phyloP scores from a whole-genome alignment of 2,113 vertebrate species.

The Pristiophorus japonicus region DNA sequence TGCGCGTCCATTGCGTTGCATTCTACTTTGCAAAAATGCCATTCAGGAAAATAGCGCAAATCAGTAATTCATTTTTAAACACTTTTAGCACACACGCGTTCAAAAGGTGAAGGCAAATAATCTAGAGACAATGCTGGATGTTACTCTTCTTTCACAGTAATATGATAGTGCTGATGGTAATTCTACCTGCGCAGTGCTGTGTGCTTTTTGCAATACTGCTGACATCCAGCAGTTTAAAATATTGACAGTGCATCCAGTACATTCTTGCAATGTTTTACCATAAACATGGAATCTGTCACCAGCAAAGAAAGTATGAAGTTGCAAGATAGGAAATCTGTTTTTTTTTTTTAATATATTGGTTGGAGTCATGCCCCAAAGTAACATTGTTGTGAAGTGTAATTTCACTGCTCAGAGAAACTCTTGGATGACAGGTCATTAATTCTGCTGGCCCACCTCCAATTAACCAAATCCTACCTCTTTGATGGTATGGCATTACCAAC shows the following conservation, averaged over 20 bases:
- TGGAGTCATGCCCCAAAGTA: not conserved
- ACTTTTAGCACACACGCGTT: not conserved
- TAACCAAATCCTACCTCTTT: not conserved
- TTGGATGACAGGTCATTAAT: not conserved
- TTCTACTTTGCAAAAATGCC: not conserved
- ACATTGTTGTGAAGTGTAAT: not conserved
- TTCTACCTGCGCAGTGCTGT: not conserved
- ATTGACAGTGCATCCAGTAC: not conserved
- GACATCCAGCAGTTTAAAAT: not conserved
- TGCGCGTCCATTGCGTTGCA: constrained; percentile 10
- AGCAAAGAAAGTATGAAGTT: not conserved
- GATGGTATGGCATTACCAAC: not conserved
- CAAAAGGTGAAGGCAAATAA: too few species aligned
- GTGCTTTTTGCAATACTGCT: not conserved
- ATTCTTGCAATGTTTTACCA: constrained; percentile 8
- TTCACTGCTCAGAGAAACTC: not conserved
- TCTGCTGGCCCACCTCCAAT: not conserved
- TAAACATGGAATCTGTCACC: not conserved
- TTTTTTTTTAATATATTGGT: constrained; percentile 6
- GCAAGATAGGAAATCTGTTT: not conserved
- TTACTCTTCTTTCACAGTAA: not conserved
- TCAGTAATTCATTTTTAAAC: not conserved
- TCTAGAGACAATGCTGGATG: not conserved
- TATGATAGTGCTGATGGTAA: not conserved
- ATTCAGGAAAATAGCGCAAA: constrained; percentile 25